Evolutionary conservation across 2,888 invertebrate genomes (phyloP).

Genomic region (Eudemis profundana): DNA sequence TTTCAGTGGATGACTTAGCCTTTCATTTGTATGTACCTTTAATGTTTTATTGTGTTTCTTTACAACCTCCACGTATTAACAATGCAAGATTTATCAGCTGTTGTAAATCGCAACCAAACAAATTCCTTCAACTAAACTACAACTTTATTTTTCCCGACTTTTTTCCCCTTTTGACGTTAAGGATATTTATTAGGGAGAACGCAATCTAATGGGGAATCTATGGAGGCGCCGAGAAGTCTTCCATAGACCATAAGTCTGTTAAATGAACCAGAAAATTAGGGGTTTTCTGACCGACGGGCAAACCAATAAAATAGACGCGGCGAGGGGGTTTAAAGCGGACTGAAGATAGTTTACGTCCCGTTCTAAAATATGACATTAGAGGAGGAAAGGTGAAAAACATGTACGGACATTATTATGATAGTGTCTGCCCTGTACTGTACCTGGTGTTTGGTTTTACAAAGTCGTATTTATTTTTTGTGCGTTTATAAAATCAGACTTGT

Average conservation of each 20-base stretch:
- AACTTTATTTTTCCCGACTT: slow-evolving; percentile 39
- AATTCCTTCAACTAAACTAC: slow-evolving; percentile 25
- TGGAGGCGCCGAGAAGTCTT: slow-evolving; percentile 68
- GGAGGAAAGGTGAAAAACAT: slow-evolving; percentile 24
- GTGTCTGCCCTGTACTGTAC: slow-evolving; percentile 12
- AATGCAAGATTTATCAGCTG: slow-evolving; percentile 1
- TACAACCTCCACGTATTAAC: slow-evolving; percentile 39
- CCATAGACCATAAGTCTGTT: slow-evolving; percentile 76
- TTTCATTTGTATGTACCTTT: not conserved
- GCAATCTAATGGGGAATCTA: slow-evolving; percentile 78
- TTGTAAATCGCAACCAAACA: slow-evolving; percentile 22
- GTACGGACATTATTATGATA: slow-evolving; percentile 27
- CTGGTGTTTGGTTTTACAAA: not conserved
- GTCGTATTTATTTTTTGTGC: slow-evolving; percentile 9
- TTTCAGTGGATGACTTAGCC: too few relatives aligned
- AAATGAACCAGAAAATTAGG: slow-evolving; percentile 82
- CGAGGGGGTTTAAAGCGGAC: slow-evolving; percentile 30
- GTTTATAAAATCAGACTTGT: not conserved
- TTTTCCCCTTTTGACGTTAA: slow-evolving; percentile 57
- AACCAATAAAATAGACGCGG: slow-evolving; percentile 54
- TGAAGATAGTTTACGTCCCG: slow-evolving; percentile 20
- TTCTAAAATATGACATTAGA: slow-evolving; percentile 31
- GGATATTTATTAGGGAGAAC: slow-evolving; percentile 66
- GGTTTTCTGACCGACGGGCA: slow-evolving; percentile 69
- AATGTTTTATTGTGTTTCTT: too few relatives aligned